These are phyloP conservation scores for Neosalanx taihuensis DNA, from an alignment of 2,797 vertebrate species.

Conservation along the genomic window DNA sequence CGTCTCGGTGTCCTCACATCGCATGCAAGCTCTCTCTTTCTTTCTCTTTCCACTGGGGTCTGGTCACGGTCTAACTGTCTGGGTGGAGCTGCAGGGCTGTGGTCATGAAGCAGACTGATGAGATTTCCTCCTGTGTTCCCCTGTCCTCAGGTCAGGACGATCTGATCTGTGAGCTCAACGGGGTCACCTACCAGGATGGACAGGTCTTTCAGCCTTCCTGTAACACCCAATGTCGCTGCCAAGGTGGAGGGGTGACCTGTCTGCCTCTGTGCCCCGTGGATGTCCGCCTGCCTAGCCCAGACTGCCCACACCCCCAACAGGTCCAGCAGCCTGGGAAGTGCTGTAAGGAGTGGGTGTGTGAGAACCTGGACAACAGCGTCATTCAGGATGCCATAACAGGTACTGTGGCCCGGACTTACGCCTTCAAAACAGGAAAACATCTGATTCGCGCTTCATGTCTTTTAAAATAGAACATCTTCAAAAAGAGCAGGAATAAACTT, in stretches of 20 bases:
- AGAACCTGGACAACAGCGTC: constrained; percentile 67
- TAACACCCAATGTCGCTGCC: constrained; percentile 80
- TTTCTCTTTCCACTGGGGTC: constrained; percentile 17
- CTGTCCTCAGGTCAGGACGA: constrained; percentile 74
- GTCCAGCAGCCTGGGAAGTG: constrained; percentile 84
- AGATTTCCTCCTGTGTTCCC: constrained; percentile 10
- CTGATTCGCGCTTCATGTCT: background rate
- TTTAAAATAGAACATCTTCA: background rate
- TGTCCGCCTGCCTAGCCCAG: constrained; percentile 74
- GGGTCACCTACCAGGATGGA: constrained; percentile 79
- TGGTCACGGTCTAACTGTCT: background rate
- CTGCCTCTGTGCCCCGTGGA: constrained; percentile 79
- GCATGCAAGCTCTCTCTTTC: constrained; percentile 2
- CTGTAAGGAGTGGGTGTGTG: constrained; percentile 93
- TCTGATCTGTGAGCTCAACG: constrained; percentile 81
- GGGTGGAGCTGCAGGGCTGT: constrained; percentile 11
- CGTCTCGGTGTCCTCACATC: constrained; percentile 26
- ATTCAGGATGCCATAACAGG: constrained; percentile 71
- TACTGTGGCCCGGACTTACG: constrained; percentile 33
- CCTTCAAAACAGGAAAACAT: background rate
- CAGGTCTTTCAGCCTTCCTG: constrained; percentile 91
- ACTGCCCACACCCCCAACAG: constrained; percentile 82
- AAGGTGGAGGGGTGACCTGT: constrained; percentile 83
- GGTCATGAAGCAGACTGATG: background rate
- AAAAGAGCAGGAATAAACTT: background rate